Base-by-base conservation (phyloP, 1,140 invertebrate genomes). In the Limonius californicus region DNA sequence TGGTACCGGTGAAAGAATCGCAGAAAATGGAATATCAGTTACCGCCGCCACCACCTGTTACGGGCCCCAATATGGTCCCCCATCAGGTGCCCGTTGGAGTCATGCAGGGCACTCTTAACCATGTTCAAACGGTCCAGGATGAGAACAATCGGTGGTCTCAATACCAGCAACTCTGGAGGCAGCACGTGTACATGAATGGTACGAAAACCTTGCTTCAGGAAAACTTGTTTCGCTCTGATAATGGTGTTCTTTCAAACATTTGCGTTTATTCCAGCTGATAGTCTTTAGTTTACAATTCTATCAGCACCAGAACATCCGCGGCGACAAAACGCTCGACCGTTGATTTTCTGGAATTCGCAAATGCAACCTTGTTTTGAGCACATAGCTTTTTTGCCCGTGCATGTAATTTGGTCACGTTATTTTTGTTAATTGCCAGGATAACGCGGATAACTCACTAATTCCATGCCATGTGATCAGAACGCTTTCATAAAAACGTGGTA, bases 151-250 rank as follows among this genome's bases (percentile, higher is more conserved):
- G 74, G 54, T 81, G 81, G 78, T 80, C 77, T 68, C 80, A 83
- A 74, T 83, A 83, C 71, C 81, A 79, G 63, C 77, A 84, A 73
- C 78, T 83, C 64, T 83, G 81, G 81, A 81, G 82, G 65, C 82
- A 84, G 69, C 82, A 83, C 72, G 81, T 83, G 68, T 83, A 82
- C 70, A 81, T 83, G 73, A 83, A 83, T 73, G 82, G 82, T 83
- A 82, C 77, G 79, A 18, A 50, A 50, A 50, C n/a, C n/a, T n/a
- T n/a, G n/a, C n/a, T n/a, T n/a, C n/a, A n/a, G n/a, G n/a, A n/a
- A n/a, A n/a, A n/a, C n/a, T n/a, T n/a, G n/a, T n/a, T n/a, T n/a
- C n/a, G n/a, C n/a, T n/a, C n/a, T n/a, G n/a, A n/a, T n/a, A n/a
- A n/a, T n/a, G n/a, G n/a, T n/a, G n/a, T n/a, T n/a, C n/a, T n/a